These are phyloP conservation scores for Dermolepida albohirtum DNA, from an alignment of 2,888 invertebrate genomes.

Conservation along the genomic window DNA sequence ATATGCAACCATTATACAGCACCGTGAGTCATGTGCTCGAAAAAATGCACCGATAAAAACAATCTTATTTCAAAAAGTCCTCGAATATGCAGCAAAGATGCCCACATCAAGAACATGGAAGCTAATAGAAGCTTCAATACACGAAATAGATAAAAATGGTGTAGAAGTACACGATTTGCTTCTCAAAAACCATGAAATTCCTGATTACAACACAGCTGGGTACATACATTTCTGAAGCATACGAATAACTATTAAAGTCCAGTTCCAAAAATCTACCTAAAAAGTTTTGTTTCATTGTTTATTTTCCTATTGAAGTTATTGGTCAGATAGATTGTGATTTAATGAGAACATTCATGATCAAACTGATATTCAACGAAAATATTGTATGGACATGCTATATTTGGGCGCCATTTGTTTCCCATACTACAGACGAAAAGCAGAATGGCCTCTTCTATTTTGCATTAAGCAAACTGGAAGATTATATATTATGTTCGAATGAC, in stretches of 20 bases:
- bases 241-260: constrained; percentile 1
- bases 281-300: neutral
- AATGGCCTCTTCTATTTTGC: constrained; percentile 12
- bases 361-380: constrained; percentile 2
- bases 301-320: neutral
- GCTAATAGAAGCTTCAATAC: constrained; percentile 11
- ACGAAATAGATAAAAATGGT: constrained; percentile 13
- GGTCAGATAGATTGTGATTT: constrained; percentile 1
- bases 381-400: neutral
- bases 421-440: neutral
- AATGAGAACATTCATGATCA: constrained; percentile 4
- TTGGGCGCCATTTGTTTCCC: constrained; percentile 11
- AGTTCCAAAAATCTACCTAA: neutral
- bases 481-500: neutral
- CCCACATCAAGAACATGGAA: constrained; percentile 5
- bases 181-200: neutral
- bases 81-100: constrained; percentile 12
- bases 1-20: neutral
- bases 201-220: constrained; percentile 6
- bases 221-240: constrained; percentile 10
- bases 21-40: neutral
- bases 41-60: constrained; percentile 16
- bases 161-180: constrained; percentile 13
- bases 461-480: constrained; percentile 1
- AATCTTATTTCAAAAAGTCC: constrained; percentile 23